phyloP scores from a whole-genome alignment of 2,888 invertebrate species.

The Caenorhabditis sp. region DNA sequence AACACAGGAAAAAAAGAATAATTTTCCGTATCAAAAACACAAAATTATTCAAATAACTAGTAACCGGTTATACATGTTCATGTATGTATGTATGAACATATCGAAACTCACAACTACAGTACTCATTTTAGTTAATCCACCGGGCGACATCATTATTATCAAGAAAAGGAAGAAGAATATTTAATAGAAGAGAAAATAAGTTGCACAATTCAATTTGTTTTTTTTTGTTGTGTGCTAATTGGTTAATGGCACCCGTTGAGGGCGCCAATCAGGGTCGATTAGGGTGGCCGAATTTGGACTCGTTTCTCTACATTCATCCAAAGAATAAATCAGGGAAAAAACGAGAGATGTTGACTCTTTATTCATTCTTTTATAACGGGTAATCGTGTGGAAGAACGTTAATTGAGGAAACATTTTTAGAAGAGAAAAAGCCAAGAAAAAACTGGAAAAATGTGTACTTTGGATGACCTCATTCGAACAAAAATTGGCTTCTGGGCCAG shows the following conservation, averaged over 20 bases:
- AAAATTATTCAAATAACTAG: slow-evolving; percentile 1
- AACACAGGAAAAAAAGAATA: not conserved
- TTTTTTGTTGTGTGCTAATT: not conserved
- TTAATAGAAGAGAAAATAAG: too few relatives aligned
- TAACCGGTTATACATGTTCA: not conserved
- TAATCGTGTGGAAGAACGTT: not conserved
- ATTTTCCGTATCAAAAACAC: not conserved
- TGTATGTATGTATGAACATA: not conserved
- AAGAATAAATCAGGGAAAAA: not conserved
- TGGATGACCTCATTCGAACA: not conserved
- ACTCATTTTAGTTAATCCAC: slow-evolving; percentile 16
- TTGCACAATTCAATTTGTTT: not conserved
- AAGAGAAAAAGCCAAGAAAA: not conserved
- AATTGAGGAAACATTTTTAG: not conserved
- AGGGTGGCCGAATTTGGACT: not conserved
- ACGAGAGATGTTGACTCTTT: too few relatives aligned
- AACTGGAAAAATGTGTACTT: not conserved
- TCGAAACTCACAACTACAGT: slow-evolving; percentile 29
- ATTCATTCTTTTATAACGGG: not conserved
- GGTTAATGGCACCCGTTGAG: not conserved
- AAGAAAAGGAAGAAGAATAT: not conserved
- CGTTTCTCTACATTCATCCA: not conserved
- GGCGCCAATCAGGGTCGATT: not conserved
- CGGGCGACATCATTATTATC: not conserved
- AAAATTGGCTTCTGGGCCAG: not conserved